Base-by-base conservation (phyloP, 2,113 vertebrate genomes). In the Sus scrofa region DNA sequence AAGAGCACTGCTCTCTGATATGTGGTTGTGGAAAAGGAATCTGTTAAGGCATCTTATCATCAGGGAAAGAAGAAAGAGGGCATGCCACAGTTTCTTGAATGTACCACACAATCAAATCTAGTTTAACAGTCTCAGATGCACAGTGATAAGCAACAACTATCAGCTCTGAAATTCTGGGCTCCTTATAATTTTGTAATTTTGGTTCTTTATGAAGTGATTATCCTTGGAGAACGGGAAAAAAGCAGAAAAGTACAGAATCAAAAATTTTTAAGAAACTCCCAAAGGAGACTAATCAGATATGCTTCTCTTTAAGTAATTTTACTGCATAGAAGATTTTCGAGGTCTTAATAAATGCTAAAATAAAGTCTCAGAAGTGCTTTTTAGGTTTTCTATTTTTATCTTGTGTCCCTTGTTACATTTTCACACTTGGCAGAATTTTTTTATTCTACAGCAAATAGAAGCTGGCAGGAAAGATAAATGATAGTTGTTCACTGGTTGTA, bases 331-430 rank as follows among this genome's bases (percentile, higher is more conserved):
- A 88, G 67, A 63, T 92, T 95, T 94, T 92, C 18, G 16, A 67
- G 12, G 71, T 58, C 22, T 93, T 89, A 89, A 54, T 63, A 95
- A 93, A 75, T 92, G 60, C 27, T 85, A 70, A 97, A 96, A 96
- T 85, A 12, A 95, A 89, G 86, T 87, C 60, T 95, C 84, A 94
- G 74, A 92, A 75, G 20, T 75, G 7, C 52, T 78, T 92, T 82
- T 95, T 89, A 92, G 20, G 20, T 86, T 95, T 94, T 86, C 65
- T 91, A 71, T 90, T 97, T 97, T 95, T 75, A 90, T 71, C 27
- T 68, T 86, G 15, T 86, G 50, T 70, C 19, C 32, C 52, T 89
- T 84, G 39, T 60, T 95, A 87, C 24, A 77, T 79, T 81, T 96
- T 92, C 39, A 81, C 26, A 94, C 14, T 86, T 91, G 34, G 34